Evolutionary conservation across 2,888 invertebrate species (phyloP), one percentile per base, ranked within the genome.

Genomic region (Dynastes hyllus): DNA sequence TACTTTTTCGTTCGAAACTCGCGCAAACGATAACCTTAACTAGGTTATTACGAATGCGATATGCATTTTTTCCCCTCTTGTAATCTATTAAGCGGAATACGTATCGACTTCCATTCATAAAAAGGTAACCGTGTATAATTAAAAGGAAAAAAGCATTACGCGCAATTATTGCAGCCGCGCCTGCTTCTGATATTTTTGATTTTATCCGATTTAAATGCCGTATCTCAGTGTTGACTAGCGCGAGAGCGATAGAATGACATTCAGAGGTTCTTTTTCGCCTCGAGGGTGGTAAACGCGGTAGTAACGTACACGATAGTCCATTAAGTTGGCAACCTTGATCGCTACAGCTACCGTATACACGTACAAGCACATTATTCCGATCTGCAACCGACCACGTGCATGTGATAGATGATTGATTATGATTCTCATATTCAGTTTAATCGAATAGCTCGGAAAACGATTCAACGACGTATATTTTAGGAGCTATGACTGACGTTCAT

Each of bases 321-420:
- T 61, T 61, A 32, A 5, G 32, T 45, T 9, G 63, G 27, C 63
- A 63, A 63, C 63, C 63, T 63, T 63, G 63, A 63, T 32, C 27
- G 29, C 13, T n/a, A 29, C 63, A 3, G 63, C 40, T 63, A 63
- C 63, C 11, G 29, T 29, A 32, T 32, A 32, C 32, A 29, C 27
- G 27, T 63, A 61, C 16, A 22, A 22, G 22, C 22, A 22, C 45
- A 2, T 45, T 45, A 5, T 11, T 8, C 9, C 11, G 45, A 45
- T 9, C 45, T 11, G 11, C 45, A 45, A 22, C 22, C 22, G 22
- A 37, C 6, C 37, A 37, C 37, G 37, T 37, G 45, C 45, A 11
- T 9, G 11, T 9, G 9, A 45, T 45, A 45, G 11, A 32, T 32
- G 32, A 1, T 45, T 45, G 11, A 45, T 6, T 45, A 11, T 11